Base-by-base conservation (phyloP, 2,888 invertebrate genomes). In the Dicranocentrus wangi region DNA sequence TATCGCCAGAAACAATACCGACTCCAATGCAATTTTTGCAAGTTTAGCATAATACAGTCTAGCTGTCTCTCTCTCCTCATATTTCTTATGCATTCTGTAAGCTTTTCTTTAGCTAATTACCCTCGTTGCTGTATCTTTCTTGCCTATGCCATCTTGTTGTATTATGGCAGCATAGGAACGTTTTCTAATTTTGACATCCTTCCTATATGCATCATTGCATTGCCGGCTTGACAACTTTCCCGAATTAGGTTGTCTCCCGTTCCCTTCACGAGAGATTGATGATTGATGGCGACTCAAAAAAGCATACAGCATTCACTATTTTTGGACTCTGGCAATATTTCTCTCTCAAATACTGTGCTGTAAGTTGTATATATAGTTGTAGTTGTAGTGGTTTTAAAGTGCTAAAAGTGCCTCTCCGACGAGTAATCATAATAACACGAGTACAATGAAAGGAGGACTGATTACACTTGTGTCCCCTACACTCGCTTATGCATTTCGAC, bases 271-370 rank as follows among this genome's bases (percentile, higher is more conserved):
- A 51, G 19, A n/a, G n/a, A n/a, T n/a, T n/a, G 51, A 51, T 51
- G 51, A 51, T 51, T 51, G 51, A 51, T 51, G 51, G 51, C 19
- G 51, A 17, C 1, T 17, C n/a, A 51, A 51, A 43, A 43, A n/a
- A n/a, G n/a, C n/a, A n/a, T n/a, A 32, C 10, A 10, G 3, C 51
- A 51, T 51, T 51, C 19, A 43, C 51, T 51, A 51, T 51, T 51
- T 51, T 51, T 3, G 51, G 51, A 17, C 8, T 51, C 43, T 43
- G 43, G n/a, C 43, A 43, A 43, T n/a, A n/a, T 13, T 43, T n/a
- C n/a, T 43, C 43, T n/a, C 15, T 3, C 43, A n/a, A 43, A 43
- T 43, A n/a, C n/a, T n/a, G n/a, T n/a, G n/a, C n/a, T n/a, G n/a
- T n/a, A n/a, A n/a, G n/a, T n/a, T n/a, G n/a, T n/a, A n/a, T n/a